Evolutionary conservation across 1,140 invertebrate species (phyloP).

Genomic region (Chionoecetes opilio): DNA sequence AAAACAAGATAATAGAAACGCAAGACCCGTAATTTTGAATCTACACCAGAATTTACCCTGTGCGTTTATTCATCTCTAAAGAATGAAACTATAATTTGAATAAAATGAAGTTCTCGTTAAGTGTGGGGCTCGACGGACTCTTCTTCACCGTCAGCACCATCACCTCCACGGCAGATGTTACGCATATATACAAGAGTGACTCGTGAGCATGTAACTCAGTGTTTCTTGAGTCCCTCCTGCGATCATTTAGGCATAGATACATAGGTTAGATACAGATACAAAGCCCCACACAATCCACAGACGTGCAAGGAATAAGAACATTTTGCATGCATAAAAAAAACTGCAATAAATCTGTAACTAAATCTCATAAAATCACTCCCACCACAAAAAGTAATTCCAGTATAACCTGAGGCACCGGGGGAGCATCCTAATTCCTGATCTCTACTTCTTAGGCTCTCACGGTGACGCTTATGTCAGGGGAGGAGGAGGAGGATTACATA

Average conservation of each 20-base stretch:
- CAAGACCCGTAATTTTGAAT: neutral
- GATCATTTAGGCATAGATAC: neutral
- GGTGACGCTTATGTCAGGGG: neutral
- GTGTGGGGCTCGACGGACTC: neutral
- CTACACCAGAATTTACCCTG: no score
- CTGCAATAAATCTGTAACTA: conserved; percentile 61
- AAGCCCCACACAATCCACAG: conserved; percentile 39
- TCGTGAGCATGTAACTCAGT: neutral
- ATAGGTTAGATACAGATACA: conserved; percentile 47
- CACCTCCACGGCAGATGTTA: neutral
- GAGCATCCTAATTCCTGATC: conserved; percentile 49
- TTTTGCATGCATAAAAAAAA: conserved; percentile 59
- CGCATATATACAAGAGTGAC: neutral
- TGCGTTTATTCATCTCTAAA: no score
- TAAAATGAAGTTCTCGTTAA: neutral
- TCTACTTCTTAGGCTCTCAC: conserved; percentile 43
- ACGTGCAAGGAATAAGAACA: conserved; percentile 41
- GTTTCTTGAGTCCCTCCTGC: neutral
- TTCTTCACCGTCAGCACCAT: neutral
- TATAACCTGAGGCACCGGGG: conserved; percentile 53
- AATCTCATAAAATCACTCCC: conserved; percentile 29
- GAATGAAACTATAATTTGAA: no score
- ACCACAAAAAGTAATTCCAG: conserved; percentile 65
- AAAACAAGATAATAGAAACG: neutral
- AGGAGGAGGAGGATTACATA: neutral